Base-by-base conservation (phyloP, 2,797 vertebrate genomes). In the Peromyscus eremicus region DNA sequence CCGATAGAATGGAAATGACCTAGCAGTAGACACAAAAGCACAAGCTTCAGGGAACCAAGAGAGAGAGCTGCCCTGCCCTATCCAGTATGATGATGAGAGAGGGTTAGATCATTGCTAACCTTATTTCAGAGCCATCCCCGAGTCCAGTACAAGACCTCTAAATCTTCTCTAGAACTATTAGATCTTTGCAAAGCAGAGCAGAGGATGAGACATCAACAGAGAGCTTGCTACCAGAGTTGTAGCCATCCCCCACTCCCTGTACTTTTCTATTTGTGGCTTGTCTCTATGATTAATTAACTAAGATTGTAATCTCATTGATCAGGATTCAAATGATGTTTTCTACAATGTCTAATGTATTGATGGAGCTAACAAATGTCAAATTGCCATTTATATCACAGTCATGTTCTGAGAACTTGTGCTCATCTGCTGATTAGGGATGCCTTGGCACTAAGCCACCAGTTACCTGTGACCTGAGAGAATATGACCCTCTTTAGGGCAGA, bases 221-320 rank as follows among this genome's bases (percentile, higher is more conserved):
- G 57, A 14, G 49, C 32, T n/a, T 49, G 40, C 10, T 17, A 34
- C 23, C 46, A 70, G 40, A 82, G 25, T 32, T 57, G 13, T 81
- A 62, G 21, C n/a, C 49, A 62, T 46, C n/a, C 16, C 1, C 37
- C 0, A 3, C 25, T 70, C 49, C 3, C 27, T 12, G 13, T 17
- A 2, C 17, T 0, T 85, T 89, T 88, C 93, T 86, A 37, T 91
- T 76, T 95, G 86, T 71, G 89, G 52, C 89, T 89, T 90, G 95
- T 92, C 95, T 97, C 87, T 82, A 17, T 43, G 76, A 71, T 37
- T 82, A 85, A 95, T 92, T 90, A 82, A 93, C 92, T 84, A 76
- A 97, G 97, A 97, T 95, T 55, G 40, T 0, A 32, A 80, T 96
- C 77, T 75, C 77, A 97, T 95, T 75, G 97, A 97, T 93, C 81